These are phyloP conservation scores for Antheraea pernyi DNA, from an alignment of 1,140 invertebrate species.

Conservation along the genomic window DNA sequence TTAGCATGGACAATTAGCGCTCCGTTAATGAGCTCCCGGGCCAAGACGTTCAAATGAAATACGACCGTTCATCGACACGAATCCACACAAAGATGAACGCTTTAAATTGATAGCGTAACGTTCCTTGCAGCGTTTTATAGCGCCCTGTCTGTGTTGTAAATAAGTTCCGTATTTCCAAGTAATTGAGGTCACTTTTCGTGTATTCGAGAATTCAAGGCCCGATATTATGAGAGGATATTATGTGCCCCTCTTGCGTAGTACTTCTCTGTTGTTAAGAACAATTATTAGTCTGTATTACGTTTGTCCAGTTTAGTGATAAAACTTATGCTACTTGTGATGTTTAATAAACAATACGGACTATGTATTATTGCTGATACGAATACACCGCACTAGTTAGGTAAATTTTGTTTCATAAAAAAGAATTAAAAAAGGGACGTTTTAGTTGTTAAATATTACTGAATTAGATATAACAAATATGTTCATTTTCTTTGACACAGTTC, in stretches of 20 bases:
- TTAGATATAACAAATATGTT: too few species aligned
- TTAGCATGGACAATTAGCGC: conserved; percentile 68
- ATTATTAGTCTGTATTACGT: not conserved
- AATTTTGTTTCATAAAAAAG: too few species aligned
- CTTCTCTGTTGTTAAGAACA: not conserved
- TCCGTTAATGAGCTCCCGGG: conserved; percentile 65
- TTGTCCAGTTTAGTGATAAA: not conserved
- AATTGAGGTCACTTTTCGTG: conserved; percentile 39
- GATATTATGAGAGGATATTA: not conserved
- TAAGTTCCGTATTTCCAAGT: conserved; percentile 38
- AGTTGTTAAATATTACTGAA: too few species aligned
- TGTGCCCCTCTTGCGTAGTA: not conserved
- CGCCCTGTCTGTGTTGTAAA: conserved; percentile 22
- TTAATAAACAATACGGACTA: not conserved
- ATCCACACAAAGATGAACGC: conserved; percentile 18
- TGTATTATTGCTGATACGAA: not conserved
- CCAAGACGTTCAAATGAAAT: conserved; percentile 42
- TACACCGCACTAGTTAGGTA: too few species aligned
- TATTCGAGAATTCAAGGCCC: not conserved
- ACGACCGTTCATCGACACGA: conserved; percentile 13
- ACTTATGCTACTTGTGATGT: not conserved
- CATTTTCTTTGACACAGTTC: too few species aligned
- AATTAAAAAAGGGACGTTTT: too few species aligned
- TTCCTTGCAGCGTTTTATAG: conserved; percentile 35
- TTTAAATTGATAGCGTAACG: conserved; percentile 38